These are phyloP conservation scores for Rhincodon typus DNA, from an alignment of 2,797 vertebrate species.

Conservation along the genomic window DNA sequence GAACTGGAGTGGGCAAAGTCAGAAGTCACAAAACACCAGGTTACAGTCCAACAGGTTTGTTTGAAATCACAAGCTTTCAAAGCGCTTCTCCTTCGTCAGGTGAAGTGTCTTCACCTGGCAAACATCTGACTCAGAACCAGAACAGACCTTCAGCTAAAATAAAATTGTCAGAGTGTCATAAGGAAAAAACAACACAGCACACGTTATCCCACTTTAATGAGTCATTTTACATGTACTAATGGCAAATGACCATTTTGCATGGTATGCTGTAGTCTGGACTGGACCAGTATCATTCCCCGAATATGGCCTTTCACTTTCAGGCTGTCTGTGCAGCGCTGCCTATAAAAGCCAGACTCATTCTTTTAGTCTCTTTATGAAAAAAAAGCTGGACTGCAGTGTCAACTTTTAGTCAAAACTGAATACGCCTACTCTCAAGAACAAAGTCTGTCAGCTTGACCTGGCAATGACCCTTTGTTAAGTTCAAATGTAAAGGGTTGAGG, in stretches of 20 bases:
- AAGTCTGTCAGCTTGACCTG: not conserved
- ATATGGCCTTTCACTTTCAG: not conserved
- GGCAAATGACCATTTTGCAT: not conserved
- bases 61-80: too few relatives aligned
- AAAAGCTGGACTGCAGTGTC: not conserved
- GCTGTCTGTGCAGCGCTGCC: not conserved
- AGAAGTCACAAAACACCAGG: too few relatives aligned
- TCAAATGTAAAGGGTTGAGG: not conserved
- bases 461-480: not conserved
- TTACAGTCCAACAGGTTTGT: too few relatives aligned
- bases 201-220: not conserved
- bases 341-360: constrained; percentile 18
- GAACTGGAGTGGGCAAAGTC: too few relatives aligned
- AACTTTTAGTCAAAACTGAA: not conserved
- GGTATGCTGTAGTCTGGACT: not conserved
- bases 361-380: not conserved
- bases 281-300: not conserved
- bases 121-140: not conserved
- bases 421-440: not conserved
- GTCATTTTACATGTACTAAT: not conserved
- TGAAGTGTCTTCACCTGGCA: too few relatives aligned
- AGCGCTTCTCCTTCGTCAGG: too few relatives aligned
- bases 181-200: not conserved
- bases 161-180: not conserved
- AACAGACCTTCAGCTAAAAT: not conserved